Evolutionary conservation across 2,888 invertebrate genomes (phyloP).

Genomic region (Zaprionus bogoriensis): DNA sequence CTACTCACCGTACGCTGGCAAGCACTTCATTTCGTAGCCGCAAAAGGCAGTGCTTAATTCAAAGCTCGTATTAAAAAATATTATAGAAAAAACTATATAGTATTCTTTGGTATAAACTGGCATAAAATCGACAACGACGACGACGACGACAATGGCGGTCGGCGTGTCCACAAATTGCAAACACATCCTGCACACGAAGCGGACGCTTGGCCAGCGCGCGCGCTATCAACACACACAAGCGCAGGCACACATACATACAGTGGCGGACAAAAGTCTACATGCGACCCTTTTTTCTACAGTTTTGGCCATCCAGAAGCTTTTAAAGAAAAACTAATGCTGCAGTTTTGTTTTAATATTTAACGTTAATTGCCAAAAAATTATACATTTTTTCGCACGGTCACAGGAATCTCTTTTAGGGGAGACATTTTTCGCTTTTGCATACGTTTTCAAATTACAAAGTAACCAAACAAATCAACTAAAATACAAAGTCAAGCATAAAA

Average conservation of each 20-base stretch:
- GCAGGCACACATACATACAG: background rate
- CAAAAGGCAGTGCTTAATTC: conserved; percentile 28
- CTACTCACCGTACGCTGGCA: conserved; percentile 27
- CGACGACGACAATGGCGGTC: conserved; percentile 63
- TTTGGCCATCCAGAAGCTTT: too few relatives aligned
- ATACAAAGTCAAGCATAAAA: too few relatives aligned
- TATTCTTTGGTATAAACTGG: conserved; percentile 42
- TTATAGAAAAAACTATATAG: conserved; percentile 20
- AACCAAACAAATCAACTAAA: too few relatives aligned
- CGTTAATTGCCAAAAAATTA: too few relatives aligned
- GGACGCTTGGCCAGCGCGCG: conserved; percentile 28
- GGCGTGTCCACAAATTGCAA: conserved; percentile 79
- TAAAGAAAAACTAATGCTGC: too few relatives aligned
- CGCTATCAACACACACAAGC: conserved; percentile 41
- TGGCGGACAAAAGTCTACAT: too few relatives aligned
- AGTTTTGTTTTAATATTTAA: too few relatives aligned
- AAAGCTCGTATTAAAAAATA: conserved; percentile 37
- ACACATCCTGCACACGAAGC: conserved; percentile 77
- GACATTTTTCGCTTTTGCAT: too few relatives aligned
- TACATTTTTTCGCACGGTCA: too few relatives aligned
- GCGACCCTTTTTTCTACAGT: too few relatives aligned
- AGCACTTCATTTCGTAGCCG: conserved; percentile 23
- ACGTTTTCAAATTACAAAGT: too few relatives aligned
- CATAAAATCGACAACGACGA: conserved; percentile 41
- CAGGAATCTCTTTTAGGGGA: too few relatives aligned